These are phyloP conservation scores for Drosophila pallidifrons DNA, from an alignment of 1,140 invertebrate genomes.

Conservation along the genomic window DNA sequence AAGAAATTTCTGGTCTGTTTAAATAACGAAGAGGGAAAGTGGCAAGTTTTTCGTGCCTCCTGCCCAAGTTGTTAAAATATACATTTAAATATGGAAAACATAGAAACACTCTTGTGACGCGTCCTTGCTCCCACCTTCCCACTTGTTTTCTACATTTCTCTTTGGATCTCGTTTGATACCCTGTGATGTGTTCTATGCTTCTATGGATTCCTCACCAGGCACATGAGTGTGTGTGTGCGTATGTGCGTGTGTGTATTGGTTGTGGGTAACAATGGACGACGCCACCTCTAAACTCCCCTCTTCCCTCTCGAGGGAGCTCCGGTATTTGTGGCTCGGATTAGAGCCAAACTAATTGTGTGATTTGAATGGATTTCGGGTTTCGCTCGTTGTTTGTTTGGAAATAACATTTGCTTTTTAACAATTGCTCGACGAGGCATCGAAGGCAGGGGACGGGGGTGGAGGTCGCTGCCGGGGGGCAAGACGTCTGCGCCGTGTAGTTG, in stretches of 20 bases:
- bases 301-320: not conserved
- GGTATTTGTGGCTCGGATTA: conserved; percentile 79
- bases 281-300: conserved; percentile 1
- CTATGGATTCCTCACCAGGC: conserved; percentile 50
- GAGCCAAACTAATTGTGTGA: conserved; percentile 80
- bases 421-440: conserved; percentile 28
- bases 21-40: not conserved
- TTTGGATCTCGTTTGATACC: conserved; percentile 9
- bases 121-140: not conserved
- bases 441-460: not conserved
- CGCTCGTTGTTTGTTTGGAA: conserved; percentile 69
- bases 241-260: conserved; percentile 26
- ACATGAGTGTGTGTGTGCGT: conserved; percentile 25
- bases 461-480: conserved; percentile 1
- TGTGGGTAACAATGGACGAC: conserved; percentile 61
- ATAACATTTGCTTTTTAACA: conserved; percentile 78
- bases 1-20: conserved; percentile 24
- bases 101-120: not conserved
- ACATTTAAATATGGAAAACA: conserved; percentile 7
- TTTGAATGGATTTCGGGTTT: conserved; percentile 80
- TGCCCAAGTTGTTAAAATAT: conserved; percentile 3
- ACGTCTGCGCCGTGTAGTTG: not conserved
- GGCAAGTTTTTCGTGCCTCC: not conserved
- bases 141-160: not conserved
- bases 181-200: conserved; percentile 33